Percentiles rank a stretch among this genome's conserved stretches.
Evolutionary conservation across 2,113 vertebrate genomes (phyloP).

Genomic region (Tetrao urogallus): DNA sequence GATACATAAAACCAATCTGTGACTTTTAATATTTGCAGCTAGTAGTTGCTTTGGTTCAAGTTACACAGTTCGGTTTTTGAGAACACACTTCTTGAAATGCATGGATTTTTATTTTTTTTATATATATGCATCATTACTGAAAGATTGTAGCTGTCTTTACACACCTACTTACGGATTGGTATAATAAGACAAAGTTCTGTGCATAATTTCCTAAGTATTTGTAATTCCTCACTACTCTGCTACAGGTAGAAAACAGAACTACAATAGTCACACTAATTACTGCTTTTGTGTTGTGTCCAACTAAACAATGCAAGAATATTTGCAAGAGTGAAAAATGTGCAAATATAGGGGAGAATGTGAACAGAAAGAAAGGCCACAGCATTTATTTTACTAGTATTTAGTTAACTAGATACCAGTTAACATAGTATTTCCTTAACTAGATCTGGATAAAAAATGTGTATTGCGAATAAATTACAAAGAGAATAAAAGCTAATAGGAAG

Average conservation of each 20-base stretch:
- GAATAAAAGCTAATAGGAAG: neutral
- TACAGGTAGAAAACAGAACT: neutral
- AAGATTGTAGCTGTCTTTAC: neutral
- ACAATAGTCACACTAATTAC: neutral
- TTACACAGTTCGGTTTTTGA: neutral
- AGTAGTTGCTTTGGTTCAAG: neutral
- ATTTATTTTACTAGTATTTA: neutral
- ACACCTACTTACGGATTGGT: neutral
- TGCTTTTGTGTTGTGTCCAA: neutral
- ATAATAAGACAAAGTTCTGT: neutral
- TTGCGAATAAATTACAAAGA: neutral
- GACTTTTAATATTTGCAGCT: neutral
- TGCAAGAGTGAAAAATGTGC: neutral
- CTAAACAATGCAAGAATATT: neutral
- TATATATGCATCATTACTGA: neutral
- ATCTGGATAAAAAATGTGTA: neutral
- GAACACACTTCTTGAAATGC: neutral
- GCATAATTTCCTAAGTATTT: neutral
- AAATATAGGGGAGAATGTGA: neutral
- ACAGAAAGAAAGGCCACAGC: neutral
- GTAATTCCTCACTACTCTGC: neutral
- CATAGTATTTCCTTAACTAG: neutral
- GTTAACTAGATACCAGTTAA: no score
- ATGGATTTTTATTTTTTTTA: neutral
- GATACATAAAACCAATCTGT: neutral